Percentiles rank a stretch among this genome's conserved stretches.
Evolutionary conservation across 2,113 vertebrate species (phyloP).

Genomic region (Syngnathus typhle): DNA sequence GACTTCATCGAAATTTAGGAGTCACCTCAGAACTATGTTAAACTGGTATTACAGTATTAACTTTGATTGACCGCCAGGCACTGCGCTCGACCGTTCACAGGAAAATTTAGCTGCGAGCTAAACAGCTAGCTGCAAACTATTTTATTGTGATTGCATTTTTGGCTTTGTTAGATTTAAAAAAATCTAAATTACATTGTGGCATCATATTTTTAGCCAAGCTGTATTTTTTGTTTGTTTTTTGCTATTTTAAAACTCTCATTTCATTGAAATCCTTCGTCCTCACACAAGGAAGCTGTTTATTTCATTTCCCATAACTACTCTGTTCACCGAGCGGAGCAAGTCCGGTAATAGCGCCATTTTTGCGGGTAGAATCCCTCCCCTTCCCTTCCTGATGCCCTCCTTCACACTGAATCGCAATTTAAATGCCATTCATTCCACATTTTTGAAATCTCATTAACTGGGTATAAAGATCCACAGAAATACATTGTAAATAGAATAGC

Average conservation of each 20-base stretch:
- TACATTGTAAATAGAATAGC: slow-evolving; percentile 67
- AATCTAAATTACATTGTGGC: neutral
- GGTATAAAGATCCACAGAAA: slow-evolving; percentile 62
- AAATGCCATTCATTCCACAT: slow-evolving; percentile 66
- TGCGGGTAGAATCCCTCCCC: slow-evolving; percentile 45
- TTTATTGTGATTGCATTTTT: no score
- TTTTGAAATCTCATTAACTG: slow-evolving; percentile 71
- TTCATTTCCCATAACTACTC: slow-evolving; percentile 43
- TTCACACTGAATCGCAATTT: slow-evolving; percentile 61
- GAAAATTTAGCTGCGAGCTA: neutral
- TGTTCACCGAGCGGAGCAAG: slow-evolving; percentile 35
- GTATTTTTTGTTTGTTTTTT: neutral
- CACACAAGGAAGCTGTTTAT: slow-evolving; percentile 28
- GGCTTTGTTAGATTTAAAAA: no score
- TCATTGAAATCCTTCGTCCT: slow-evolving; percentile 47
- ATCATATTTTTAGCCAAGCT: neutral
- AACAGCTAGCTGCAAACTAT: neutral
- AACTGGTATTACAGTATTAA: neutral
- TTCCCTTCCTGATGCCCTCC: slow-evolving; percentile 48
- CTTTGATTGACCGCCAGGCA: neutral
- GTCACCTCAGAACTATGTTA: neutral
- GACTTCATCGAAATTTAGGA: neutral
- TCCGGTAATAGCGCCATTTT: slow-evolving; percentile 61
- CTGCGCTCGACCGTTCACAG: neutral
- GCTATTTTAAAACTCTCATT: slow-evolving; percentile 19